These are phyloP conservation scores for Macquaria australasica DNA, from an alignment of 2,113 vertebrate species.

Conservation along the genomic window DNA sequence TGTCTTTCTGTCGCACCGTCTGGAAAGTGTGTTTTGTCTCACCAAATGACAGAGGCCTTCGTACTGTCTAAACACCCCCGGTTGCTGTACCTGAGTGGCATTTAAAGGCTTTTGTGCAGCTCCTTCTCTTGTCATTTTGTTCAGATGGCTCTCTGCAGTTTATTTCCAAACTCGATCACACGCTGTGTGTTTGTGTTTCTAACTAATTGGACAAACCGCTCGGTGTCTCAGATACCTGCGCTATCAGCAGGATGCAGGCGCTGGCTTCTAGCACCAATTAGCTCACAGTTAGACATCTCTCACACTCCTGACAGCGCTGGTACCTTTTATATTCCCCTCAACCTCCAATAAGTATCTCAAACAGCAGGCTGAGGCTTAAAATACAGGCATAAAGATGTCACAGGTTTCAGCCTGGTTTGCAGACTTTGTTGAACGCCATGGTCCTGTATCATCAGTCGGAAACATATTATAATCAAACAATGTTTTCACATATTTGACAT, in stretches of 20 bases:
- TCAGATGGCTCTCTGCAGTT: neutral
- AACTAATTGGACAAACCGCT: constrained; percentile 6
- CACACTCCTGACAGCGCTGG: neutral
- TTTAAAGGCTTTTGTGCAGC: neutral
- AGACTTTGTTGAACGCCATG: neutral
- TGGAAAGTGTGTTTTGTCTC: neutral
- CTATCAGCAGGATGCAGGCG: constrained; percentile 52
- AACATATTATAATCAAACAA: neutral
- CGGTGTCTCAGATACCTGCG: neutral
- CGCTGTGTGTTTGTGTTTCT: neutral
- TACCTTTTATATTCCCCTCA: neutral
- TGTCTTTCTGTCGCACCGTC: neutral
- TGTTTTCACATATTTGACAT: neutral
- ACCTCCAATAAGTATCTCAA: neutral
- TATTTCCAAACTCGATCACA: neutral
- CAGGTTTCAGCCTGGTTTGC: neutral
- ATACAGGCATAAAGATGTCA: neutral
- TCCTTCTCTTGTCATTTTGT: neutral
- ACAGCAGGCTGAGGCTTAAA: neutral
- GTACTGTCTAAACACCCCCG: neutral
- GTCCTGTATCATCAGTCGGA: neutral
- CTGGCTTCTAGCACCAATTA: constrained; percentile 23
- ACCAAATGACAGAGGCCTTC: neutral
- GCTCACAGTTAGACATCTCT: neutral
- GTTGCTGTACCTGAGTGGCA: neutral